Evolutionary conservation across 2,797 vertebrate species (phyloP).

Genomic region (Takifugu ocellatus): DNA sequence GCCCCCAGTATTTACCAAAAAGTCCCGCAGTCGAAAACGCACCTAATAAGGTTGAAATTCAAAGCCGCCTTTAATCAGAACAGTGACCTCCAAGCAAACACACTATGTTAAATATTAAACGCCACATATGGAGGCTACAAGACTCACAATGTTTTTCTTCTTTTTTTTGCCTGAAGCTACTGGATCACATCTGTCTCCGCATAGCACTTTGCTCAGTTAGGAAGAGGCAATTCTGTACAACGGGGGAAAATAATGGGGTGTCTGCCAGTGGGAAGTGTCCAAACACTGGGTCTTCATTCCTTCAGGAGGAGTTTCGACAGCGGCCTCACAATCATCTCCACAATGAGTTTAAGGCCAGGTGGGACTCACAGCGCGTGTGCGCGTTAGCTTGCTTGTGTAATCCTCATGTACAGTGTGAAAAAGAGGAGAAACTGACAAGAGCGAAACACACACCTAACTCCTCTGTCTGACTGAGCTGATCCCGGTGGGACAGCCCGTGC

Average conservation of each 20-base stretch:
- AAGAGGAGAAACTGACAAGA: slow-evolving; percentile 4
- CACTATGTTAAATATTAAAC: no score
- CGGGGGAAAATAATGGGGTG: slow-evolving; percentile 18
- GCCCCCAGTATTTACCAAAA: no score
- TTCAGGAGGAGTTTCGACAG: slow-evolving; percentile 49
- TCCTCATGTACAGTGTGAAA: slow-evolving; percentile 17
- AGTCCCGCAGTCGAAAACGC: no score
- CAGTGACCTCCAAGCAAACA: no score
- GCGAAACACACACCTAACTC: slow-evolving; percentile 20
- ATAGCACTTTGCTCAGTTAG: slow-evolving; percentile 10
- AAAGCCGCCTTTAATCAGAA: no score
- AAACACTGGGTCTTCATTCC: slow-evolving; percentile 66
- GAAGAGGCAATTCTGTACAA: slow-evolving; percentile 20
- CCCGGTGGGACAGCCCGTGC: slow-evolving; percentile 56
- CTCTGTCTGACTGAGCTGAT: slow-evolving; percentile 37
- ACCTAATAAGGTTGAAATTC: no score
- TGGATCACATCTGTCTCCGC: slow-evolving; percentile 34
- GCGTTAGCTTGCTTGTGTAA: slow-evolving; percentile 12
- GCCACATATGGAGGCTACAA: neutral
- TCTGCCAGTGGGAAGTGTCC: slow-evolving; percentile 22
- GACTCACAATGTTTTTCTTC: slow-evolving; percentile 42
- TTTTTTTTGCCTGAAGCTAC: slow-evolving; percentile 36
- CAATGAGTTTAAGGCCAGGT: slow-evolving; percentile 64
- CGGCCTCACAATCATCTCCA: slow-evolving; percentile 62
- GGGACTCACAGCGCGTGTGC: slow-evolving; percentile 43